Percentiles rank a stretch among this genome's conserved stretches.
phyloP scores from a whole-genome alignment of 2,113 vertebrate species.

The Eulacestoma nigropectus region DNA sequence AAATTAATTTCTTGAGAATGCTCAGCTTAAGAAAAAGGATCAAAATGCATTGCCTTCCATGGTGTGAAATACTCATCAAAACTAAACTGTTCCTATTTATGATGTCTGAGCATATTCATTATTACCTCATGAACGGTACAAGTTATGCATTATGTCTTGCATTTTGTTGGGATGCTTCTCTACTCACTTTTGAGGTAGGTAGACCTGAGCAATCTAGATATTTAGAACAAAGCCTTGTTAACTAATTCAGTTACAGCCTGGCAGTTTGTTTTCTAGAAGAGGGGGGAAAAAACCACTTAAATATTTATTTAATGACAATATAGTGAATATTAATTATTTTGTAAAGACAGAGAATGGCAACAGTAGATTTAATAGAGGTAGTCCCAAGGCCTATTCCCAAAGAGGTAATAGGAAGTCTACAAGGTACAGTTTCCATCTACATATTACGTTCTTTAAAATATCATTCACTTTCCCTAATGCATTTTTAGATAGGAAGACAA shows the following conservation, averaged over 20 bases:
- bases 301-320: not conserved
- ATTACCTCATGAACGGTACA: not conserved
- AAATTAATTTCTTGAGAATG: not conserved
- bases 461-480: not conserved
- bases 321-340: not conserved
- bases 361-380: not conserved
- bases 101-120: not conserved
- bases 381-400: not conserved
- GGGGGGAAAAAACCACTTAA: not conserved
- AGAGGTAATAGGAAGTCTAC: not conserved
- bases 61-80: not conserved
- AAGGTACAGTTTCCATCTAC: not conserved
- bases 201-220: slow-evolving; percentile 66
- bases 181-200: slow-evolving; percentile 86
- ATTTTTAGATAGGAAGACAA: not conserved
- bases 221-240: slow-evolving; percentile 73
- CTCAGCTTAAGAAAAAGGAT: not conserved
- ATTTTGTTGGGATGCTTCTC: slow-evolving; percentile 83
- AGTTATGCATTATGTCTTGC: slow-evolving; percentile 72
- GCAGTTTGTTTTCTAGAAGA: slow-evolving; percentile 77
- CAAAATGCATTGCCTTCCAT: not conserved
- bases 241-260: slow-evolving; percentile 75
- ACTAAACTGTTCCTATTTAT: not conserved
- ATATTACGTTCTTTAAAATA: not conserved
- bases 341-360: not conserved